Evolutionary conservation across 2,113 vertebrate genomes (phyloP), one percentile per base, ranked within the genome.

Genomic region (Thomomys bottae): DNA sequence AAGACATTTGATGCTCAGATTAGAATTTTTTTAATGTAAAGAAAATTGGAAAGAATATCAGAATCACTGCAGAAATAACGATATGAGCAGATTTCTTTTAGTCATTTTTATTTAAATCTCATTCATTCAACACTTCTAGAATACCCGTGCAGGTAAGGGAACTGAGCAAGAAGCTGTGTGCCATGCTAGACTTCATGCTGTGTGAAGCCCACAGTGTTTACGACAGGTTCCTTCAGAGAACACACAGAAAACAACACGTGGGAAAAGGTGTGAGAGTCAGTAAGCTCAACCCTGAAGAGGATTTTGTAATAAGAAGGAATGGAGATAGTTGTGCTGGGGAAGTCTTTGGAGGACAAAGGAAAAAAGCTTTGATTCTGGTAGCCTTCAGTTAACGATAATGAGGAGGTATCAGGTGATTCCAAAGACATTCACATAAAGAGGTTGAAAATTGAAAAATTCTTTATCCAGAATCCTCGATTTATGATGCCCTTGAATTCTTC

Each of bases 61-160:
- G 24, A 30, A 42, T 87, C n/a, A 28, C 75, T 91, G 36, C 70
- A 75, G 90, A 85, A 92, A 78, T 64, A 73, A 30, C 77, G 70
- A 57, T n/a, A 36, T 70, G 73, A 59, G 38, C 57, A 71, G 12
- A 63, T 89, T 67, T 92, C 76, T 67, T 67, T 32, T 63, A 7
- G 28, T 54, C 57, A 1, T 64, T 26, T 30, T 36, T 93, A n/a
- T 34, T 49, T 90, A 6, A 8, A 6, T 72, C 54, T 75, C 64
- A 12, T 85, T 88, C 71, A 49, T 75, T 63, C 36, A 84, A 2
- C 40, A 61, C 42, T 95, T 94, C 78, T 54, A 38, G 87, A 94
- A 84, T 59, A 87, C 75, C 82, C 87, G 73, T 87, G 79, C 49
- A 34, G 57, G 40, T 73, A 68, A 38, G 5, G 28, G 14, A 2